Conservation (phyloP, 2,888 invertebrate genomes). For the Leptogaster cylindrica region DNA sequence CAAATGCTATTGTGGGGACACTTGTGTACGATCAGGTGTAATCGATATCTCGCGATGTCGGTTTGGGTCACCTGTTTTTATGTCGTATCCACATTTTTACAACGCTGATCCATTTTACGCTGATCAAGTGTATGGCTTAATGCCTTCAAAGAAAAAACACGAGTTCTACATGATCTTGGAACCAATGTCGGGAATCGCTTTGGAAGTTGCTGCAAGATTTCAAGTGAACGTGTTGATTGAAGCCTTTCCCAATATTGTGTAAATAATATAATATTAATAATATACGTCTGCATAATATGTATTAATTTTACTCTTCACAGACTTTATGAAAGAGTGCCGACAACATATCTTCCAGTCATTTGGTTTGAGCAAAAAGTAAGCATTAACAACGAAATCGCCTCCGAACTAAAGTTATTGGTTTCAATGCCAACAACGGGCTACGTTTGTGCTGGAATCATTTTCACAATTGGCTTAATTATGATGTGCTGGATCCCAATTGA, state of each 20-base stretch:
- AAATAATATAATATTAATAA: conserved; percentile 56
- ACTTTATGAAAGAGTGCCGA: conserved; percentile 71
- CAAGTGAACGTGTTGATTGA: conserved; percentile 80
- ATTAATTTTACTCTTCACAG: conserved; percentile 61
- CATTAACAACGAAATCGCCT: conserved; percentile 66
- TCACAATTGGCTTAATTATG: conserved; percentile 61
- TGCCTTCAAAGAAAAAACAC: conserved; percentile 72
- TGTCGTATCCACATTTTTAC: conserved; percentile 85
- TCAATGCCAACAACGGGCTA: conserved; percentile 65
- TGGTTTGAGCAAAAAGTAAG: conserved; percentile 78
- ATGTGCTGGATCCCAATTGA: conserved; percentile 58
- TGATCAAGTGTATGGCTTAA: conserved; percentile 71
- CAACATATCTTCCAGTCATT: conserved; percentile 74
- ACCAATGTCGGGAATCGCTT: conserved; percentile 75
- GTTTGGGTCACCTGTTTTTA: conserved; percentile 80
- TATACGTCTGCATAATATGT: not conserved
- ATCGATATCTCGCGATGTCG: conserved; percentile 81
- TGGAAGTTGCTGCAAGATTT: conserved; percentile 77
- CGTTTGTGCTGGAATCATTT: conserved; percentile 63
- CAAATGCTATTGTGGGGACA: conserved; percentile 75
- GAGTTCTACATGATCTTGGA: conserved; percentile 79
- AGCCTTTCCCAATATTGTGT: conserved; percentile 70
- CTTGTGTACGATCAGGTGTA: conserved; percentile 75
- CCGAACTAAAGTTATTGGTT: conserved; percentile 65
- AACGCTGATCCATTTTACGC: conserved; percentile 74